Conservation (phyloP, 2,113 vertebrate genomes). For the pig (Sus scrofa) region DNA sequence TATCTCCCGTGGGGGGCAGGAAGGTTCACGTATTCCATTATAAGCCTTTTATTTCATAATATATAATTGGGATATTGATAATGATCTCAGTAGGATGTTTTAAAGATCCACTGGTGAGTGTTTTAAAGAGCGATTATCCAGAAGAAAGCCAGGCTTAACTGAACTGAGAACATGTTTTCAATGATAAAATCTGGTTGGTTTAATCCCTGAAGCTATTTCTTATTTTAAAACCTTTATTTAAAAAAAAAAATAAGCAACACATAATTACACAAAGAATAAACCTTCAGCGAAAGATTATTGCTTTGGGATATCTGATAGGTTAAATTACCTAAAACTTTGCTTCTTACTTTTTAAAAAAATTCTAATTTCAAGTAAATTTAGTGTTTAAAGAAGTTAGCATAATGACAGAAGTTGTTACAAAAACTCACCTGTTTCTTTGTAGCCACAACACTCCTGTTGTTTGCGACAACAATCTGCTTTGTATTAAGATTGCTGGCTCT, state of each 20-base stretch:
- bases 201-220: constrained; percentile 35
- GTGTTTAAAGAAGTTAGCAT: constrained; percentile 44
- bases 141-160: constrained; percentile 43
- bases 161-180: constrained; percentile 41
- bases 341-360: neutral
- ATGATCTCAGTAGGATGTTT: neutral
- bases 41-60: constrained; percentile 29
- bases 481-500: neutral
- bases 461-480: neutral
- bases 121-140: constrained; percentile 2
- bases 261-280: constrained; percentile 11
- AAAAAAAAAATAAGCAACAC: neutral
- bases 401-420: neutral
- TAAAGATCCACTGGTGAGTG: neutral
- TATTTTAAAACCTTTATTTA: constrained; percentile 1
- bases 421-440: neutral
- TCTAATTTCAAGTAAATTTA: constrained; percentile 22
- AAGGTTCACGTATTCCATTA: constrained; percentile 24
- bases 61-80: neutral
- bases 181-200: constrained; percentile 8
- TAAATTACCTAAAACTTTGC: neutral
- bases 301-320: neutral
- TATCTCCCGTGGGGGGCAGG: neutral
- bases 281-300: neutral
- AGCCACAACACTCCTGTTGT: neutral